Conservation (phyloP, 2,113 vertebrate species). For the Aramus guarauna region DNA sequence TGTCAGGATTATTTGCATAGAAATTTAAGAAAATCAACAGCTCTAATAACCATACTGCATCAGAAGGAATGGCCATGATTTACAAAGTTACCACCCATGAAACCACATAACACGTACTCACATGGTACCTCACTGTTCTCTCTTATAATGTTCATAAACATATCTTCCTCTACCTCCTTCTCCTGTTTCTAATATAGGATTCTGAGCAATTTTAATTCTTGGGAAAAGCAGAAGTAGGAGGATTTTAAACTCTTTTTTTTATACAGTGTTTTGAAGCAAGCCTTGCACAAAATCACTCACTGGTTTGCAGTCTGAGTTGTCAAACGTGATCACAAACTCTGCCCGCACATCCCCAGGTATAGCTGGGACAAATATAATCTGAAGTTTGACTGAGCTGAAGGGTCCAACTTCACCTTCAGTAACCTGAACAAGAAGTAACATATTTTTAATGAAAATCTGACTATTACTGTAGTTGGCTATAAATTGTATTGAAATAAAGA, state of each 20-base stretch:
- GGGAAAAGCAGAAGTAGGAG: neutral
- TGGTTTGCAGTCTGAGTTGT: slow-evolving; percentile 72
- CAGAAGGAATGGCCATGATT: neutral
- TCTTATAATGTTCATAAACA: neutral
- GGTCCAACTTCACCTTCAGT: slow-evolving; percentile 80
- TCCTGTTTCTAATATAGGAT: neutral
- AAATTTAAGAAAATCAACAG: neutral
- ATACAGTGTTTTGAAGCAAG: neutral
- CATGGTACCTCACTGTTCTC: neutral
- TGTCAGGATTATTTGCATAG: neutral
- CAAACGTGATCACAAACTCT: slow-evolving; percentile 81
- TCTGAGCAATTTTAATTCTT: neutral
- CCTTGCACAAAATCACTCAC: slow-evolving; percentile 70
- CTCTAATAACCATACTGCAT: neutral
- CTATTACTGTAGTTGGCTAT: neutral
- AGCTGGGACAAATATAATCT: slow-evolving; percentile 82
- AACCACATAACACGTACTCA: neutral
- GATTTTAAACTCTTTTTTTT: neutral
- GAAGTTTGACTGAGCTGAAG: slow-evolving; percentile 81
- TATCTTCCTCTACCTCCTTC: neutral
- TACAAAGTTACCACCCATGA: neutral
- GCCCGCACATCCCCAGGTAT: slow-evolving; percentile 75
- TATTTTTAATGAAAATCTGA: neutral
- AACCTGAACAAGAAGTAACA: slow-evolving; percentile 61
- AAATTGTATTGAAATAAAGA: neutral